Evolutionary conservation across 2,888 invertebrate species (phyloP), one percentile per base, ranked within the genome.

Genomic region (Agrilus biguttatus): DNA sequence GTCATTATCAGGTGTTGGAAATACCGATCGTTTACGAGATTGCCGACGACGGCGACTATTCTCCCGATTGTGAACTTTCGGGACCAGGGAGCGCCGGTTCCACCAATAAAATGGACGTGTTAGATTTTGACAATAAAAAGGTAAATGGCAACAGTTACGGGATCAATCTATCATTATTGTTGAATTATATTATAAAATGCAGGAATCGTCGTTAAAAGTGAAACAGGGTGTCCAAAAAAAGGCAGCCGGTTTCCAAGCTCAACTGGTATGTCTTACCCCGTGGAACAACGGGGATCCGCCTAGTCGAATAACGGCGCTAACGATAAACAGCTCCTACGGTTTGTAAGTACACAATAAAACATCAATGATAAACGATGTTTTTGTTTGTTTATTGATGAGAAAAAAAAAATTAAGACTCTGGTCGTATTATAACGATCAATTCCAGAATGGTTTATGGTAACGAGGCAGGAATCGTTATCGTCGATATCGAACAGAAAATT

Each of bases 231-330:
- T 75, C 47, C 80, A 84, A 60, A 87, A 92, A 61, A 84, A 93
- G 67, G 79, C 85, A 35, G 75, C 95, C n/a, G 98, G 97, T 52
- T 98, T 93, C 76, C 96, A 97, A 74, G 89, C 93, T 39, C 86
- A 92, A 60, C 74, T 98, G 51, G 88, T 95, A 53, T 95, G 95
- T 68, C 72, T 96, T 60, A 89, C 96, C 57, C 83, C 82, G 41
- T 86, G 86, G 71, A 73, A 75, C 48, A 80, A 78, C 57, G 80
- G 80, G 37, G 78, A 81, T 69, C 78, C 85, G 57, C 82, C 93
- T 55, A 82, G 86, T 67, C 80, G 80, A 65, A 82, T 97, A 62
- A 81, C 90, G 54, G 80, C 92, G 52, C 79, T 97, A 61, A 83
- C 89, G 57, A 77, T 98, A 67, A 96, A 95, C 73, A 93, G 96